Evolutionary conservation across 2,113 vertebrate genomes (phyloP).

Genomic region (Azemiops feae): DNA sequence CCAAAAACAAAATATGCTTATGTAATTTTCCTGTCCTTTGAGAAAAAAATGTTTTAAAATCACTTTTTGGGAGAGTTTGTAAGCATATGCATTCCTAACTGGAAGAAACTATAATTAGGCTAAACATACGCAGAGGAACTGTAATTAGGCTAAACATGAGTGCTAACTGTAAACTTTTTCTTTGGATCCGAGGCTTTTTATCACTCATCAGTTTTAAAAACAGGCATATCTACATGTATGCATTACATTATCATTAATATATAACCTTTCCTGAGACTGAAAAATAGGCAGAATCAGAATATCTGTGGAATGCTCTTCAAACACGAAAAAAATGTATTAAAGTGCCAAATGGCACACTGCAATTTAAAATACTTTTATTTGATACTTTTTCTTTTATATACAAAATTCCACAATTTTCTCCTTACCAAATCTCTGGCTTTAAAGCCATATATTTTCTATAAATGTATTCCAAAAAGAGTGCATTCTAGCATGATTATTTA

Average conservation of each 20-base stretch:
- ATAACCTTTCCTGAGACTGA: neutral
- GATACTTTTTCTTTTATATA: neutral
- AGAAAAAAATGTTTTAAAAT: constrained; percentile 8
- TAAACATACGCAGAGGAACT: neutral
- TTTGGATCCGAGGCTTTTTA: neutral
- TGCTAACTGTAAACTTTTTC: neutral
- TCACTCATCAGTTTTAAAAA: neutral
- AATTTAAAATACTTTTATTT: constrained; percentile 5
- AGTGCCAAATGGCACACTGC: neutral
- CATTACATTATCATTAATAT: neutral
- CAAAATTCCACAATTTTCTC: neutral
- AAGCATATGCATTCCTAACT: neutral
- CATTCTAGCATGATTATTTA: constrained; percentile 30
- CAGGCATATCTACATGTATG: neutral
- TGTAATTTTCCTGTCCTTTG: constrained; percentile 14
- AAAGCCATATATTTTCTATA: neutral
- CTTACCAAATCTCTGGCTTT: neutral
- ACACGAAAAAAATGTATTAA: neutral
- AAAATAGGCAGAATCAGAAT: neutral
- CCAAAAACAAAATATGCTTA: constrained; percentile 8
- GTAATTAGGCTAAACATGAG: neutral
- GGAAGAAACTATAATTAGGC: neutral
- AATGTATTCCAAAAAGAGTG: neutral
- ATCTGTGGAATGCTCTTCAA: neutral
- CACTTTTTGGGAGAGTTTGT: neutral